Evolutionary conservation across 2,113 vertebrate genomes (phyloP).

Genomic region (Cryptoleucopteryx plumbea): DNA sequence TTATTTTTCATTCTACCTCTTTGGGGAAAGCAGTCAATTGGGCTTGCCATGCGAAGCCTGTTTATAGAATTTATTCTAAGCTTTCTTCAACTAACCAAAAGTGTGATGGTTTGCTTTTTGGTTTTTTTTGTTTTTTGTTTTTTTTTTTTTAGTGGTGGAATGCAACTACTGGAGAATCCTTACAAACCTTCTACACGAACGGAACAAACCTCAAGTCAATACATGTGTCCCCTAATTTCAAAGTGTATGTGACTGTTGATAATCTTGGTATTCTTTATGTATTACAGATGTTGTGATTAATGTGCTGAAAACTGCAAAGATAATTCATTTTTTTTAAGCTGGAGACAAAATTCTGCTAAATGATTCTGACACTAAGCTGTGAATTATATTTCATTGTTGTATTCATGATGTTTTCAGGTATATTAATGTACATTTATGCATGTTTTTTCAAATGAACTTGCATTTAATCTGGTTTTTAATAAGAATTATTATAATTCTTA

Average conservation of each 20-base stretch:
- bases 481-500: slow-evolving; percentile 13
- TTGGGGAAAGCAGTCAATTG: background rate
- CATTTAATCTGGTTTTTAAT: slow-evolving; percentile 57
- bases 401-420: slow-evolving; percentile 25
- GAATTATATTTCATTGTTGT: slow-evolving; percentile 49
- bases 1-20: background rate
- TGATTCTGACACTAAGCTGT: slow-evolving; percentile 60
- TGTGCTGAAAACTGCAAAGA: background rate
- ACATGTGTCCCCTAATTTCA: slow-evolving; percentile 86
- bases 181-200: slow-evolving; percentile 91
- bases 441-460: slow-evolving; percentile 17
- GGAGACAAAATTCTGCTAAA: background rate
- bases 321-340: background rate
- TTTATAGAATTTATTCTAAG: background rate
- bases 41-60: background rate
- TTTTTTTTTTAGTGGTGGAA: slow-evolving; percentile 89
- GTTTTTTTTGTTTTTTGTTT: no score
- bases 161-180: slow-evolving; percentile 81
- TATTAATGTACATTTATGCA: slow-evolving; percentile 10
- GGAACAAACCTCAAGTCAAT: slow-evolving; percentile 89
- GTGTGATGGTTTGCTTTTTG: background rate
- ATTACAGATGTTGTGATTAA: slow-evolving; percentile 77
- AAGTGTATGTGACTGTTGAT: slow-evolving; percentile 91
- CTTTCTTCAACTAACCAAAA: background rate
- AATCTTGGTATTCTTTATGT: slow-evolving; percentile 94